A percentile compares a stretch with the other conserved stretches of the same genome.
Evolutionary conservation across 2,888 invertebrate species (phyloP).

Genomic region (Endomychus coccineus): DNA sequence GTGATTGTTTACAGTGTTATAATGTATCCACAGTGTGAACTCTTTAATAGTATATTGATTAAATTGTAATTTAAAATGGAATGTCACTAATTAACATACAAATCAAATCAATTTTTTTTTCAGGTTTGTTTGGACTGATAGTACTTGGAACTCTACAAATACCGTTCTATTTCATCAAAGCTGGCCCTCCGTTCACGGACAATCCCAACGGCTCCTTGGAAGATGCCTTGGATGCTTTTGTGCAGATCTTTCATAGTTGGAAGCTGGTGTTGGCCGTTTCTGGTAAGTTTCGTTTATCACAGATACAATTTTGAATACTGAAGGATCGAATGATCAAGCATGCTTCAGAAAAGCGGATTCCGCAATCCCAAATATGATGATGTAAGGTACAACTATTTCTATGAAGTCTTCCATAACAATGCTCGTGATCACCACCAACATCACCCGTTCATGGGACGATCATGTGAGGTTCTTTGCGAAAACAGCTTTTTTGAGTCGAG

Average conservation of each 20-base stretch:
- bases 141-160: slow-evolving; percentile 57
- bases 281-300: slow-evolving; percentile 44
- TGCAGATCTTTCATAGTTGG: slow-evolving; percentile 65
- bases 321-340: not conserved
- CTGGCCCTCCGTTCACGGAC: slow-evolving; percentile 67
- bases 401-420: slow-evolving; percentile 88
- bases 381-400: slow-evolving; percentile 68
- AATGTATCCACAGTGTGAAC: too few species aligned
- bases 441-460: too few species aligned
- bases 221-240: slow-evolving; percentile 76
- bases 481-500: too few species aligned
- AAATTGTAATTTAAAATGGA: too few species aligned
- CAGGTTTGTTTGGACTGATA: slow-evolving; percentile 61
- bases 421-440: too few species aligned
- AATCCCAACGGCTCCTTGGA: slow-evolving; percentile 72
- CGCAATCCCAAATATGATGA: slow-evolving; percentile 16
- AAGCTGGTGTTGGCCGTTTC: slow-evolving; percentile 57
- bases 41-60: too few species aligned
- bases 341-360: not conserved
- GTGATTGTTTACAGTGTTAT: too few species aligned
- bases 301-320: not conserved
- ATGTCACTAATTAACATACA: not conserved
- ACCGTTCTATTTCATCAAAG: slow-evolving; percentile 75
- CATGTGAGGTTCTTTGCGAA: too few species aligned
- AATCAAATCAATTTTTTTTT: slow-evolving; percentile 18